Conservation (phyloP, 1,140 invertebrate species). For the Heliconius eleuchia region DNA sequence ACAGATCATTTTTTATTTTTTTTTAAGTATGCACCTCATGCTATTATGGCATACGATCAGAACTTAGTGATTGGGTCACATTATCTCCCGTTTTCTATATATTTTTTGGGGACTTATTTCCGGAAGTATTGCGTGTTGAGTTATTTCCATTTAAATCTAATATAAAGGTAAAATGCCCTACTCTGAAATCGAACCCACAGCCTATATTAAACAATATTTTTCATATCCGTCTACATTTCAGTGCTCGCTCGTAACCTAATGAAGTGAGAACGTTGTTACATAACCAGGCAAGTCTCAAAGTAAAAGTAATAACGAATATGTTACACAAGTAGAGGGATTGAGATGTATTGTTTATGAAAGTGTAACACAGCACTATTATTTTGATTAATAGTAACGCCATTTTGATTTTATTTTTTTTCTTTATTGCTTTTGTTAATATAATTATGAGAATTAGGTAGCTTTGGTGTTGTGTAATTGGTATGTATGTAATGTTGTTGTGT, state of each 20-base stretch:
- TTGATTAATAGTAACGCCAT: constrained; percentile 32
- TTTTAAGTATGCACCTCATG: too few relatives aligned
- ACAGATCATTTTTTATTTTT: neutral
- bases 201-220: constrained; percentile 46
- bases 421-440: neutral
- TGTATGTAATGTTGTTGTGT: neutral
- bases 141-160: too few relatives aligned
- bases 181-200: neutral
- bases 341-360: constrained; percentile 53
- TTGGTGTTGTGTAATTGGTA: constrained; percentile 1
- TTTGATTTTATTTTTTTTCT: constrained; percentile 4
- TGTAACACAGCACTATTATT: constrained; percentile 17
- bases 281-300: constrained; percentile 56
- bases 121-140: too few relatives aligned
- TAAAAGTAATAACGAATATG: constrained; percentile 30
- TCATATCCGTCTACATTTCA: constrained; percentile 65
- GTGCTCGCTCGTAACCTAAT: constrained; percentile 58
- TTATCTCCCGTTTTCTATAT: too few relatives aligned
- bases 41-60: too few relatives aligned
- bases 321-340: constrained; percentile 59
- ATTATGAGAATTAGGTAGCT: neutral
- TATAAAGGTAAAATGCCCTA: neutral
- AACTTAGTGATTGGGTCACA: too few relatives aligned
- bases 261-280: constrained; percentile 50
- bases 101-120: too few relatives aligned